Conservation (phyloP, 2,888 invertebrate genomes). For the Slavum lentiscoides region DNA sequence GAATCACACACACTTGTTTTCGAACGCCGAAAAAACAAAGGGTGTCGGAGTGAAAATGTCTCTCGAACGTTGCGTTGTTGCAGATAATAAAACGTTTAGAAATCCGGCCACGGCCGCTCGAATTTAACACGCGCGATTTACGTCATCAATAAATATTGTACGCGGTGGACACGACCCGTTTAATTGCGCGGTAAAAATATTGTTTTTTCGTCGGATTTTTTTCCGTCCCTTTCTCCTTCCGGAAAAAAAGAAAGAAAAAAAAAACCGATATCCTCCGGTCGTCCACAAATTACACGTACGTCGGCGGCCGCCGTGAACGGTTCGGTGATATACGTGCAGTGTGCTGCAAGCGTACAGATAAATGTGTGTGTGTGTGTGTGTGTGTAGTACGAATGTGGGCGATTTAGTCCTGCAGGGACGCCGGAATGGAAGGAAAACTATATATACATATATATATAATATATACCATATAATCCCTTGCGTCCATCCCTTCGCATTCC, state of each 20-base stretch:
- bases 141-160: neutral
- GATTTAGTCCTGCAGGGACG: neutral
- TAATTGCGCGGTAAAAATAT: no score
- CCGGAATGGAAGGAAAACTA: neutral
- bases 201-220: no score
- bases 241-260: no score
- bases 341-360: slow-evolving; percentile 20
- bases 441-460: no score
- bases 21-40: neutral
- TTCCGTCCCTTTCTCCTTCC: no score
- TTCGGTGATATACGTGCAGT: no score
- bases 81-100: slow-evolving; percentile 37
- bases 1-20: no score
- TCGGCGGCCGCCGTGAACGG: no score
- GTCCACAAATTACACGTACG: no score
- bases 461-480: neutral
- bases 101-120: neutral
- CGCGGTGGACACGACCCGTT: slow-evolving; percentile 10
- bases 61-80: neutral
- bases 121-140: slow-evolving; percentile 39
- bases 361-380: neutral
- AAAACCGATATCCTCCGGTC: no score
- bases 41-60: neutral
- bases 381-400: neutral
- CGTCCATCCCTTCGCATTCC: slow-evolving; percentile 21